Percentiles rank a stretch among this genome's conserved stretches.
phyloP scores from a whole-genome alignment of 2,797 vertebrate species.

The Trematomus bernacchii region DNA sequence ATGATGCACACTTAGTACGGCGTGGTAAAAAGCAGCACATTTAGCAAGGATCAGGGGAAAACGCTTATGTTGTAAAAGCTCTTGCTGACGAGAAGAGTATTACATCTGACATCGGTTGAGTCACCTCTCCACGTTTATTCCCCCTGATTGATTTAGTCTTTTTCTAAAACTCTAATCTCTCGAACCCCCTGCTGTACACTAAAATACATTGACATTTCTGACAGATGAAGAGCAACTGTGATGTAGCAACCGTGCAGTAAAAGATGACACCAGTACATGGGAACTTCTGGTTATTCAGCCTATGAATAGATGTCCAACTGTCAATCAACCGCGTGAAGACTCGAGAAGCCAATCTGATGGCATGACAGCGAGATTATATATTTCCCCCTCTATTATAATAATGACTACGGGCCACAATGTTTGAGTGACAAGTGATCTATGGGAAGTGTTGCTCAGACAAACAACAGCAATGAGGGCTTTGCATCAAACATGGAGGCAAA shows the following conservation, averaged over 20 bases:
- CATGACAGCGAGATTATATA: constrained; percentile 62
- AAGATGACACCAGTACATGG: constrained; percentile 29
- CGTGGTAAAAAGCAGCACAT: constrained; percentile 35
- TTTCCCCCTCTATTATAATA: constrained; percentile 37
- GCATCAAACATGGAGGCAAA: constrained; percentile 20
- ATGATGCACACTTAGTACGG: constrained; percentile 28
- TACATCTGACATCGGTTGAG: constrained; percentile 24
- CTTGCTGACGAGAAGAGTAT: constrained; percentile 25
- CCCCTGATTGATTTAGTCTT: constrained; percentile 33
- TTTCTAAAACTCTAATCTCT: constrained; percentile 25
- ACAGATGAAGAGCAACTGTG: neutral
- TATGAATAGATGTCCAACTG: constrained; percentile 43
- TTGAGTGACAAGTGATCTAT: constrained; percentile 57
- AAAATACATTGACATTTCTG: constrained; percentile 32
- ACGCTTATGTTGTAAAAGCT: constrained; percentile 33
- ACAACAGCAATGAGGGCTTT: constrained; percentile 22
- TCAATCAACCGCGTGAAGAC: constrained; percentile 52
- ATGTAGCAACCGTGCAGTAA: constrained; percentile 5
- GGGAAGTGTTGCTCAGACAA: constrained; percentile 33
- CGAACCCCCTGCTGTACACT: constrained; percentile 7
- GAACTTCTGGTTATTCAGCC: constrained; percentile 42
- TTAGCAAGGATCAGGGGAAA: constrained; percentile 34
- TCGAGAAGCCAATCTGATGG: constrained; percentile 36
- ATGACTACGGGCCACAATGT: constrained; percentile 24
- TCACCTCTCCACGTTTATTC: constrained; percentile 9